phyloP scores from a whole-genome alignment of 2,113 vertebrate genomes.

The Lichenostomus cassidix region DNA sequence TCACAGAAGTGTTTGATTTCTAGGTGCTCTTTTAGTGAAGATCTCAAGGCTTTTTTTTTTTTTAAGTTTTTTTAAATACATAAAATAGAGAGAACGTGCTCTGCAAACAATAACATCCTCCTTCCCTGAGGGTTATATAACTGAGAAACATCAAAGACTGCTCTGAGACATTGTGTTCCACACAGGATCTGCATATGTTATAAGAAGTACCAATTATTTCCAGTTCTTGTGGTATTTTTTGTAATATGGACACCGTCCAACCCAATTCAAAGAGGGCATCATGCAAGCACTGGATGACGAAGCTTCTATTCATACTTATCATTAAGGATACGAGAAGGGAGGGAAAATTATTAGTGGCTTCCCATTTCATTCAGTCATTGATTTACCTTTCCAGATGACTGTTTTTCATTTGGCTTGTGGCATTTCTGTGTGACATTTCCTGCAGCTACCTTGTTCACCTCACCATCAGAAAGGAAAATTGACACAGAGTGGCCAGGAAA shows the following conservation, averaged over 20 bases:
- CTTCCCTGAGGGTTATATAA: conserved; percentile 25
- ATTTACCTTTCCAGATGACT: conserved; percentile 1
- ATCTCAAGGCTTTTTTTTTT: neutral
- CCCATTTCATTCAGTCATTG: neutral
- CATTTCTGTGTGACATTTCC: neutral
- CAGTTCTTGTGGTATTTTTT: conserved; percentile 39
- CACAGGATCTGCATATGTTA: conserved; percentile 29
- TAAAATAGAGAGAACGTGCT: neutral
- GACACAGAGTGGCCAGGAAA: neutral
- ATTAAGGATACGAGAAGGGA: neutral
- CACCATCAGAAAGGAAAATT: neutral
- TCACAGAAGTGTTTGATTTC: neutral
- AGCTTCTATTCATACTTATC: conserved; percentile 37
- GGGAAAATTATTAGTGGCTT: conserved; percentile 35
- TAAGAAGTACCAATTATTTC: conserved; percentile 57
- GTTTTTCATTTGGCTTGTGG: conserved; percentile 1
- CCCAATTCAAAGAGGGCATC: conserved; percentile 29
- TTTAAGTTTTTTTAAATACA: neutral
- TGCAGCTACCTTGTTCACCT: neutral
- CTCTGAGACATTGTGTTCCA: conserved; percentile 42
- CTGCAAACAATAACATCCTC: conserved; percentile 1
- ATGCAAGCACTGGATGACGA: conserved; percentile 1
- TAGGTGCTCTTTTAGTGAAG: neutral
- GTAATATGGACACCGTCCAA: neutral
- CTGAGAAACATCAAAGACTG: conserved; percentile 47